A percentile compares a stretch with the other conserved stretches of the same genome.
phyloP scores from a whole-genome alignment of 2,888 invertebrate species.

The Drosophila paranaensis region DNA sequence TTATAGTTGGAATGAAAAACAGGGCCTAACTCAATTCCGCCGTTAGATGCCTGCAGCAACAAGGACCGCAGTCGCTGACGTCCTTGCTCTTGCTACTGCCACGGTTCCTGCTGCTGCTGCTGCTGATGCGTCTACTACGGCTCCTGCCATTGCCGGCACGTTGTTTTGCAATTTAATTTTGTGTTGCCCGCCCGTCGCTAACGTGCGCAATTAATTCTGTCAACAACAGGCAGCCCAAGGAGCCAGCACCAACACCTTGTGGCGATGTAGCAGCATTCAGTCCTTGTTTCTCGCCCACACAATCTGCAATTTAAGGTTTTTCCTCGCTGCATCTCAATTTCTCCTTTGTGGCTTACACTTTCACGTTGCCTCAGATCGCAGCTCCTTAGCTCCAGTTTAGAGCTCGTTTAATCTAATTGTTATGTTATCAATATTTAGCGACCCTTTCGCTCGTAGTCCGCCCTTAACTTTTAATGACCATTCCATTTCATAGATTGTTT shows the following conservation, averaged over 20 bases:
- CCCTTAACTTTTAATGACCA: conserved; percentile 44
- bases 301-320: conserved; percentile 35
- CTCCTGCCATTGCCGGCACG: conserved; percentile 28
- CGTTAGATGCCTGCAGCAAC: conserved; percentile 33
- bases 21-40: conserved; percentile 48
- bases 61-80: conserved; percentile 18
- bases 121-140: background rate
- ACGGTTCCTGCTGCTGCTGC: background rate
- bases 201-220: conserved; percentile 75
- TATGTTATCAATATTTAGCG: conserved; percentile 39
- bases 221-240: conserved; percentile 52
- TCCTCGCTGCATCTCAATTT: conserved; percentile 19
- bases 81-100: background rate
- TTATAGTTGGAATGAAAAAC: conserved; percentile 44
- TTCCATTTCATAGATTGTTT: background rate
- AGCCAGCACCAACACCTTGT: conserved; percentile 27
- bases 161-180: conserved; percentile 64
- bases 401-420: conserved; percentile 48
- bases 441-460: conserved; percentile 38
- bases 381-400: conserved; percentile 20
- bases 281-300: background rate
- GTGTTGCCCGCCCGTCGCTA: conserved; percentile 48
- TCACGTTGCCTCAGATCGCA: conserved; percentile 2
- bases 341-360: conserved; percentile 13
- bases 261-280: conserved; percentile 22